A percentile compares a stretch with the other conserved stretches of the same genome.
Conservation (phyloP, 2,113 vertebrate species). For the Urocynchramus pylzowi region DNA sequence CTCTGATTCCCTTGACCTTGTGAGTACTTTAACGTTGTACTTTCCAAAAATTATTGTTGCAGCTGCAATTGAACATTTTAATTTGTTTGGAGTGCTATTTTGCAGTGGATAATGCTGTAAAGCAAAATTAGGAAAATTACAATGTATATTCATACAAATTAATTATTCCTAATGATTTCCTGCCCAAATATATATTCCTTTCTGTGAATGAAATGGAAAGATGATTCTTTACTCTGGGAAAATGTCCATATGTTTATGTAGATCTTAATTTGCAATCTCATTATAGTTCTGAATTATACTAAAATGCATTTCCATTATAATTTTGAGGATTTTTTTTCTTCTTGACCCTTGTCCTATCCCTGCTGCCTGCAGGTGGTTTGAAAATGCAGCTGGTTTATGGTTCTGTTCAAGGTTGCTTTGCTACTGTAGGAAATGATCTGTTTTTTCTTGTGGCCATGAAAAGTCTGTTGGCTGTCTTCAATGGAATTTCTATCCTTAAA, state of each 20-base stretch:
- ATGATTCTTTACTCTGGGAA: not conserved
- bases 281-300: not conserved
- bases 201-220: not conserved
- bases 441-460: not conserved
- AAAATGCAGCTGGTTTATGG: not conserved
- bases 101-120: not conserved
- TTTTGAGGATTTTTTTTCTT: not conserved
- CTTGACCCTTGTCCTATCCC: not conserved
- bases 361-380: not conserved
- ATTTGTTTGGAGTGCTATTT: not conserved
- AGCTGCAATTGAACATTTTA: not conserved
- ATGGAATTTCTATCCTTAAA: not conserved
- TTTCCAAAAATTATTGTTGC: not conserved
- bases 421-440: not conserved
- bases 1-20: not conserved
- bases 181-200: not conserved
- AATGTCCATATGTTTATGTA: not conserved
- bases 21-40: not conserved
- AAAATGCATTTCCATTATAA: not conserved
- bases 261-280: not conserved
- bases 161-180: constrained; percentile 13
- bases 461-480: not conserved
- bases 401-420: not conserved
- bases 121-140: not conserved
- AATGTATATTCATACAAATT: not conserved